Evolutionary conservation across 2,797 vertebrate species (phyloP).

Genomic region (Arrhamphus sclerolepis): DNA sequence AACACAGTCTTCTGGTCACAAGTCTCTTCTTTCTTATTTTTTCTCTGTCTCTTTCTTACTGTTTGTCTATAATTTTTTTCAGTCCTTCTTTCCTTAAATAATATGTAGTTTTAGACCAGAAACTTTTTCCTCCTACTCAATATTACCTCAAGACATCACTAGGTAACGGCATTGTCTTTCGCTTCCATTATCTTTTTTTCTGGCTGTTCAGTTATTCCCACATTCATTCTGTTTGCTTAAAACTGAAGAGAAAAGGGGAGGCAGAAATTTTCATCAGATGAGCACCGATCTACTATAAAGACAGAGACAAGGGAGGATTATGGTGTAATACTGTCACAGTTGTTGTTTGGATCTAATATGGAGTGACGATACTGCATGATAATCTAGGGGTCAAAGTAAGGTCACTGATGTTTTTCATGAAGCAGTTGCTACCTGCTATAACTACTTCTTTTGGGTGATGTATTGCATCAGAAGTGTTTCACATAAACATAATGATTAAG

Average conservation of each 20-base stretch:
- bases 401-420: constrained; percentile 54
- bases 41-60: constrained; percentile 28
- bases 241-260: constrained; percentile 7
- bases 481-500: neutral
- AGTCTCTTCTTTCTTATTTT: constrained; percentile 25
- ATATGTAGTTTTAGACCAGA: constrained; percentile 65
- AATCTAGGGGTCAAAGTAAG: constrained; percentile 60
- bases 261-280: constrained; percentile 55
- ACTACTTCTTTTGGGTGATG: neutral
- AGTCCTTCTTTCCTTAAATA: constrained; percentile 63
- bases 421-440: constrained; percentile 20
- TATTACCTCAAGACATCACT: constrained; percentile 34
- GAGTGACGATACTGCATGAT: constrained; percentile 69
- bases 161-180: constrained; percentile 52
- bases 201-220: constrained; percentile 2
- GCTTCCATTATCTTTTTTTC: constrained; percentile 5
- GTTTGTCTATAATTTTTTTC: constrained; percentile 20
- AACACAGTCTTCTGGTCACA: constrained; percentile 41
- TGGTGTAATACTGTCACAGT: constrained; percentile 64
- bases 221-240: constrained; percentile 33
- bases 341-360: constrained; percentile 63
- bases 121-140: constrained; percentile 24
- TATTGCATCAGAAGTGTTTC: too few species aligned
- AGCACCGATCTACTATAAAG: constrained; percentile 65
- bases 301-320: constrained; percentile 62